Conservation (phyloP, 92 coral and sea anemone genomes). For the Diadumene lineata region DNA sequence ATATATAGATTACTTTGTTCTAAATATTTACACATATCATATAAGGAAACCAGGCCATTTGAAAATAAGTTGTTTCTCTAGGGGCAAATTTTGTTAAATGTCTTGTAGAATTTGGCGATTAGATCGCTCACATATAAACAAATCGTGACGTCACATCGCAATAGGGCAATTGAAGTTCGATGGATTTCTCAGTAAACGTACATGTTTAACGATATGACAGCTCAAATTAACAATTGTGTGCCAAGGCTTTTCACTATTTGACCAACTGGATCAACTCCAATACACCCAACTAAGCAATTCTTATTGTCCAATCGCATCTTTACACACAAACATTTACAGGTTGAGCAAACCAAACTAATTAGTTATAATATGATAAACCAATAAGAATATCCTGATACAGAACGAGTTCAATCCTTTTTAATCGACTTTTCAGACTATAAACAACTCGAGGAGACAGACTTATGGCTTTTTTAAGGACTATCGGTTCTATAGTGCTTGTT, state of each 20-base stretch:
- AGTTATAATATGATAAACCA: not conserved
- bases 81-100: no score
- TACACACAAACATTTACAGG: not conserved
- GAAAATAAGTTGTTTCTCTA: no score
- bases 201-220: no score
- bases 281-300: not conserved
- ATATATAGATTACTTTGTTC: no score
- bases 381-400: not conserved
- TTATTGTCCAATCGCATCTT: not conserved
- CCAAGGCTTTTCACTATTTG: not conserved
- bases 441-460: not conserved
- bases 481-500: not conserved
- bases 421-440: not conserved
- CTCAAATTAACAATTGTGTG: no score
- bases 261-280: not conserved
- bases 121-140: no score
- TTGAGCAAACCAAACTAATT: not conserved
- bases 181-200: no score
- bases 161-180: no score
- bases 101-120: no score
- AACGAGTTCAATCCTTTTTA: not conserved
- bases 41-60: no score
- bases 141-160: no score
- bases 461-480: not conserved
- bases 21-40: no score